These are phyloP conservation scores for Thymallus thymallus DNA, from an alignment of 2,113 vertebrate species.

Conservation along the genomic window DNA sequence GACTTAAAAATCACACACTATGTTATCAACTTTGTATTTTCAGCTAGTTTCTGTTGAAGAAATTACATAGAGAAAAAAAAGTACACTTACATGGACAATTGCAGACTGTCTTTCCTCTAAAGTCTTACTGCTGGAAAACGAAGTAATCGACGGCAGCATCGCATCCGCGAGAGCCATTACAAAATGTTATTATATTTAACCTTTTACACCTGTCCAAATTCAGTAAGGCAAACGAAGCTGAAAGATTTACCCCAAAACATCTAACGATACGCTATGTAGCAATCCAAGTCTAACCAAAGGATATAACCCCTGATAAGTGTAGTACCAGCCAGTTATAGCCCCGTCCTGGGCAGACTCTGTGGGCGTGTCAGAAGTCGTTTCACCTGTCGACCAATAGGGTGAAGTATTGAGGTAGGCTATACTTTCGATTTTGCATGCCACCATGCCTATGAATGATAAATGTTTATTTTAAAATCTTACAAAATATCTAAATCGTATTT, in stretches of 20 bases:
- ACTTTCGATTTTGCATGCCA: background rate
- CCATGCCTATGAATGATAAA: background rate
- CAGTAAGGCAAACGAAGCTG: background rate
- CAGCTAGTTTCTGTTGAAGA: background rate
- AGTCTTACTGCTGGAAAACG: conserved; percentile 53
- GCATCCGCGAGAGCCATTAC: conserved; percentile 72
- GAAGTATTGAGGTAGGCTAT: background rate
- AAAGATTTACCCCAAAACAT: background rate
- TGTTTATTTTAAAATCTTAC: too few relatives aligned
- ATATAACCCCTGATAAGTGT: background rate
- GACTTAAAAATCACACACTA: too few relatives aligned
- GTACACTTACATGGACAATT: conserved; percentile 70
- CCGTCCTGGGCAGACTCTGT: background rate
- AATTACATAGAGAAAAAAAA: background rate
- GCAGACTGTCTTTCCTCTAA: conserved; percentile 61
- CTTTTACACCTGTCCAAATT: background rate
- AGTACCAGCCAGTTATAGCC: background rate
- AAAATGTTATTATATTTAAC: background rate
- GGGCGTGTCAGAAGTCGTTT: background rate
- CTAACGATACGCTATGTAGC: background rate
- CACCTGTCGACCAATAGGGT: conserved; percentile 1
- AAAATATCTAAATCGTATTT: too few relatives aligned
- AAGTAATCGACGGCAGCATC: conserved; percentile 53
- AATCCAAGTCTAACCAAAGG: background rate
- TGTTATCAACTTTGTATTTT: too few relatives aligned